Evolutionary conservation across 2,888 invertebrate species (phyloP), one percentile per base, ranked within the genome.

Genomic region (Sabatieria punctata): DNA sequence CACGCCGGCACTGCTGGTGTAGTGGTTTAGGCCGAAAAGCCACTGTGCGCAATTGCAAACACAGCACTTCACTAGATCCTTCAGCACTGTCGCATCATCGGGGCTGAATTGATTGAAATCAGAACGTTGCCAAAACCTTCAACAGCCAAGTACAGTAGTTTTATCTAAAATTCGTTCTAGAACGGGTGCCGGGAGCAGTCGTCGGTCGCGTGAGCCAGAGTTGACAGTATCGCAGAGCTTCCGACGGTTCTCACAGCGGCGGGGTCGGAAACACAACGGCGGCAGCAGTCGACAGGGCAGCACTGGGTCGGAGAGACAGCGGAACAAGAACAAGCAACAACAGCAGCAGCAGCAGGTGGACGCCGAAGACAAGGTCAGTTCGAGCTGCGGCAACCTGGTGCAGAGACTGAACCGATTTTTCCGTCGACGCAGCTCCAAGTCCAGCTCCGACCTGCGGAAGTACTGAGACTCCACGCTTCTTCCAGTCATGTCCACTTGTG

Each of bases 361-460:
- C n/a, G 4, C 19, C 8, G n/a, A 36, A n/a, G n/a, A 6, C 36
- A 19, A 36, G 4, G 18, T 36, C 4, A 36, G 18, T n/a, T 4
- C 36, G 18, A 8, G 6, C 36, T 36, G 36, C n/a, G 4, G 4
- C 6, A 15, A 36, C n/a, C 4, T 36, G 6, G n/a, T 36, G 18
- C 18, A 19, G 18, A 4, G 36, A 36, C 36, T 36, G 18, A 15
- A 4, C 6, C 4, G n/a, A 4, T 36, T 18, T 19, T 15, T 36
- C 18, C 6, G 8, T 19, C 6, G 6, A 19, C 8, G n/a, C 4
- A n/a, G 19, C n/a, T n/a, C 36, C 36, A 36, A n/a, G 36, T 36
- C 36, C 82, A 51, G 82, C 84, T 18, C 83, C 78, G 50, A 80
- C 82, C 41, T 82, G 82, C 65, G 82, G 79, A n/a, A n/a, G n/a